Conservation (phyloP, 1,140 invertebrate genomes). For the Pachypsylla venusta region DNA sequence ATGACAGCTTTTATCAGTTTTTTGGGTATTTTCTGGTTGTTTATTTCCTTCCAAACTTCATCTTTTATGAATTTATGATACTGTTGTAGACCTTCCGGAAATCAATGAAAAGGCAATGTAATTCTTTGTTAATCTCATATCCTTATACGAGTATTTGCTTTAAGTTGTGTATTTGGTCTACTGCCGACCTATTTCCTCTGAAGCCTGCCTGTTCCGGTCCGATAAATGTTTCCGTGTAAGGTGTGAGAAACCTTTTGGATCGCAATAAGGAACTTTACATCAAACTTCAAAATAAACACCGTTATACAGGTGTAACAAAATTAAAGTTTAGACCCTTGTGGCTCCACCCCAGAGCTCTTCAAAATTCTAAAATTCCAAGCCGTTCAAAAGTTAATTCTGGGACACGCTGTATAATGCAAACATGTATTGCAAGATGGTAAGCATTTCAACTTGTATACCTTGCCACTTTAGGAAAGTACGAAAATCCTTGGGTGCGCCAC, state of each 20-base stretch:
- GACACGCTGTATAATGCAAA: no score
- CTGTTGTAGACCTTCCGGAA: slow-evolving; percentile 10
- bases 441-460: no score
- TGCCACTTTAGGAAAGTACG: no score
- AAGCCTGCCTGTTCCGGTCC: slow-evolving; percentile 7
- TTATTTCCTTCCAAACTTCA: neutral
- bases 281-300: no score
- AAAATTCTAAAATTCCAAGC: no score
- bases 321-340: no score
- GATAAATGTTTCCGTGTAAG: neutral
- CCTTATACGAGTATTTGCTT: slow-evolving; percentile 11
- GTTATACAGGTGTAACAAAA: no score
- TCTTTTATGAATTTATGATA: slow-evolving; percentile 8
- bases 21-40: neutral
- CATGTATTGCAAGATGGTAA: no score
- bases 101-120: slow-evolving; percentile 12
- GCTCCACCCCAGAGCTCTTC: no score
- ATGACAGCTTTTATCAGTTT: neutral
- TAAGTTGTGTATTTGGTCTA: slow-evolving; percentile 11
- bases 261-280: no score
- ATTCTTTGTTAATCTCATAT: neutral
- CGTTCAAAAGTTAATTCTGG: no score
- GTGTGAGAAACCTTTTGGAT: slow-evolving; percentile 2
- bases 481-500: no score
- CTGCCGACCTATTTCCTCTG: neutral